A percentile compares a stretch with the other conserved stretches of the same genome.
These are phyloP conservation scores for Hyposmocoma kahamanoa DNA, from an alignment of 1,140 invertebrate species.

Conservation along the genomic window DNA sequence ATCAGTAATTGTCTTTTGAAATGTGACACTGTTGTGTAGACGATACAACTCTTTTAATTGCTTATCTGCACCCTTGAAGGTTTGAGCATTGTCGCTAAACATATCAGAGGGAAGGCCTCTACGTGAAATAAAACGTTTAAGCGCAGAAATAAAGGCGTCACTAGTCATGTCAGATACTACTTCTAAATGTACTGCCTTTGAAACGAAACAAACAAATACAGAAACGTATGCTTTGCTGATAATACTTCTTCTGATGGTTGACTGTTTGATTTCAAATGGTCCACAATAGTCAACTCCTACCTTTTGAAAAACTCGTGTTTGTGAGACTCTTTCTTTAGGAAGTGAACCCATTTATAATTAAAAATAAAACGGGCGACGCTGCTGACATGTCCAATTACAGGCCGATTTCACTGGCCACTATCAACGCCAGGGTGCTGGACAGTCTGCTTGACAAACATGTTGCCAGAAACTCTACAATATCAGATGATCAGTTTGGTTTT, in stretches of 20 bases:
- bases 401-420: too few species aligned
- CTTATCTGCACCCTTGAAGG: constrained; percentile 8
- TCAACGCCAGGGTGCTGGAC: too few species aligned
- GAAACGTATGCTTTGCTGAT: constrained; percentile 23
- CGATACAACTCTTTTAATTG: constrained; percentile 6
- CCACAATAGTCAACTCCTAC: constrained; percentile 58
- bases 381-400: too few species aligned
- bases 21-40: background rate
- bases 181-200: constrained; percentile 24
- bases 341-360: constrained; percentile 52
- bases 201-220: constrained; percentile 26
- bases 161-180: constrained; percentile 22
- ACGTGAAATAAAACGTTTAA: constrained; percentile 7
- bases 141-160: constrained; percentile 4
- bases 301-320: constrained; percentile 35
- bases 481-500: too few species aligned
- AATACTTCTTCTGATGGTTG: constrained; percentile 13
- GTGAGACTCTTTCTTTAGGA: constrained; percentile 20
- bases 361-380: too few species aligned
- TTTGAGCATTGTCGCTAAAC: constrained; percentile 7
- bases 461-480: too few species aligned
- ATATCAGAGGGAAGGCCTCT: constrained; percentile 7
- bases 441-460: too few species aligned
- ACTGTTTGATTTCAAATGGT: constrained; percentile 28
- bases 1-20: background rate